Base-by-base conservation (phyloP, 2,888 invertebrate genomes). In the Podotricha telesiphe region DNA sequence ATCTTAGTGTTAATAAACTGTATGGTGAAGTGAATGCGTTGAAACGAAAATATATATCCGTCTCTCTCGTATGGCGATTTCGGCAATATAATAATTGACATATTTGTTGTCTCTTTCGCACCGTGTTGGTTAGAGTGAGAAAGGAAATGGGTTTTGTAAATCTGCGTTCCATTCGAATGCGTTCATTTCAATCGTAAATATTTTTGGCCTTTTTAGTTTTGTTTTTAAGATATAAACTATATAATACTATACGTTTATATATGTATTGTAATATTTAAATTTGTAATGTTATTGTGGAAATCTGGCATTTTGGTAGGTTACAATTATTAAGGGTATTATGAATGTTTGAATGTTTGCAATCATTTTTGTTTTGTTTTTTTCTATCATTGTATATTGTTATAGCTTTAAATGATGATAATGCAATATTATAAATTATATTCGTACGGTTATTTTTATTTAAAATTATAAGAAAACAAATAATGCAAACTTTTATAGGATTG, bases 21-120 rank as follows among this genome's bases (percentile, higher is more conserved):
- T 42, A 65, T 62, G 51, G 65, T 66, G 59, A 65, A 67, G 28
- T 51, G 28, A 67, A 67, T 67, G 63, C 65, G 51, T 34, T 45
- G 28, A 15, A 20, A 28, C 22, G 15, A 34, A 10, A 11, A 56
- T 42, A 59, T 17, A 45, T 28, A 11, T 59, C 45, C 45, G 45
- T 45, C 59, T 45, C 59, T 28, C 45, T 45, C 59, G 28, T n/a
- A n/a, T 59, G 7, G 11, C 5, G 17, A 17, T n/a, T n/a, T n/a
- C n/a, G n/a, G n/a, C n/a, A n/a, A n/a, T n/a, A n/a, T n/a, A n/a
- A n/a, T n/a, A n/a, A n/a, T n/a, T n/a, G n/a, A n/a, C n/a, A 28
- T 28, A 28, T 28, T 28, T 28, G 37, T 4, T 17, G 55, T 37
- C 34, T 11, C 55, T 37, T 17, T 55, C 34, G 55, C 55, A 37